Percentiles rank a stretch among this genome's conserved stretches.
These are phyloP conservation scores for Hoplodrina ambigua DNA, from an alignment of 2,888 invertebrate genomes.

Conservation along the genomic window DNA sequence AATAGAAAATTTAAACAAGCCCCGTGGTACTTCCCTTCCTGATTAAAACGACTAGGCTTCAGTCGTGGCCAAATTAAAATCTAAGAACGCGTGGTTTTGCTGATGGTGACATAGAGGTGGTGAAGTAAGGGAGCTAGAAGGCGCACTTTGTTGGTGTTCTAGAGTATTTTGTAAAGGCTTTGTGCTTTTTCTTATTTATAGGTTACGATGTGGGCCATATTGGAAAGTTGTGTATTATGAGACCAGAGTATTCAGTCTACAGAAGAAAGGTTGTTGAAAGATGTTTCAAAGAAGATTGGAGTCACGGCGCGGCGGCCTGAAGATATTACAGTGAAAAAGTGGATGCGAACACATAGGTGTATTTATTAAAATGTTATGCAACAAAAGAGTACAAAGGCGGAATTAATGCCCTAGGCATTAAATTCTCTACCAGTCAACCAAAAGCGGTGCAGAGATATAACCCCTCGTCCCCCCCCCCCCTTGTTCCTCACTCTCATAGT, in stretches of 20 bases:
- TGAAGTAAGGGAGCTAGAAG: conserved; percentile 25
- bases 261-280: background rate
- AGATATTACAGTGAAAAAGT: no score
- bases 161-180: conserved; percentile 6
- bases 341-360: no score
- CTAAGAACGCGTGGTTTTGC: conserved; percentile 79
- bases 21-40: conserved; percentile 75
- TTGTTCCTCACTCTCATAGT: no score
- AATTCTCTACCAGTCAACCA: no score
- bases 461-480: no score
- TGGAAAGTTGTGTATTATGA: background rate
- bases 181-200: conserved; percentile 17
- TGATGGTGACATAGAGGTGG: conserved; percentile 38
- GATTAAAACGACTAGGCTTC: conserved; percentile 86
- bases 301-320: no score
- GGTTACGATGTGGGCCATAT: background rate
- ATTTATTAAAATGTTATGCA: no score
- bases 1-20: conserved; percentile 88
- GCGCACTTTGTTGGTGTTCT: conserved; percentile 15
- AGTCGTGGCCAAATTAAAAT: conserved; percentile 83
- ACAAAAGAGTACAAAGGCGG: no score
- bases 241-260: background rate
- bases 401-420: no score
- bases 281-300: no score
- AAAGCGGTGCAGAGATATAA: no score